phyloP scores from a whole-genome alignment of 2,113 vertebrate species.

The Equus quagga region DNA sequence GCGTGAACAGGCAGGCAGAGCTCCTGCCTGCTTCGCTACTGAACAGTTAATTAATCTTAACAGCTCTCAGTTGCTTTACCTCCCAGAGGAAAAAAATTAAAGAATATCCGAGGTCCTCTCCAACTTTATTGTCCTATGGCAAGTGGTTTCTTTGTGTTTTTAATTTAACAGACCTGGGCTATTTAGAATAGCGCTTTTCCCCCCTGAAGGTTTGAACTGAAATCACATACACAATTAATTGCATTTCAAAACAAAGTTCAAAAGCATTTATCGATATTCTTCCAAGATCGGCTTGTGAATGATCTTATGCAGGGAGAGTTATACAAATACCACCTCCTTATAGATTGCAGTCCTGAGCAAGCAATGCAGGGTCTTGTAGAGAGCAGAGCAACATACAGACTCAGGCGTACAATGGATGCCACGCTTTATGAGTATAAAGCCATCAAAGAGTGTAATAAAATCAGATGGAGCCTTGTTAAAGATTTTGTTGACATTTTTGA shows the following conservation, averaged over 20 bases:
- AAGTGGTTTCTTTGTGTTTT: neutral
- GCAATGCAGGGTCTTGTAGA: accelerated
- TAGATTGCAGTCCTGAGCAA: neutral
- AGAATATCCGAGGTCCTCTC: neutral
- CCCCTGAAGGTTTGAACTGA: neutral
- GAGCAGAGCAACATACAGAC: neutral
- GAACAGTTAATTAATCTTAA: neutral
- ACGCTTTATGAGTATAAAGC: neutral
- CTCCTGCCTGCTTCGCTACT: neutral
- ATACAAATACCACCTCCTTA: neutral
- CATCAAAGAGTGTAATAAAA: neutral
- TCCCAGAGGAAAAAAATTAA: neutral
- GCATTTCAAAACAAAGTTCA: slow-evolving; percentile 16
- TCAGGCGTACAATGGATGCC: accelerated
- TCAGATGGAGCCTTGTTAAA: neutral
- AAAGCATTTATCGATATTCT: neutral
- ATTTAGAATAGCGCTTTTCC: neutral
- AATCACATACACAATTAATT: neutral
- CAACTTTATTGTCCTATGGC: neutral
- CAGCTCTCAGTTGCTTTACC: neutral
- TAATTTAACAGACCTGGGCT: neutral
- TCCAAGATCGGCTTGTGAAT: neutral
- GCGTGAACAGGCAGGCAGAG: neutral
- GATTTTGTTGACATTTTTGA: neutral
- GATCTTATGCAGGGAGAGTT: neutral